A percentile compares a stretch with the other conserved stretches of the same genome.
phyloP scores from a whole-genome alignment of 2,797 vertebrate species.

The Leuciscus waleckii region DNA sequence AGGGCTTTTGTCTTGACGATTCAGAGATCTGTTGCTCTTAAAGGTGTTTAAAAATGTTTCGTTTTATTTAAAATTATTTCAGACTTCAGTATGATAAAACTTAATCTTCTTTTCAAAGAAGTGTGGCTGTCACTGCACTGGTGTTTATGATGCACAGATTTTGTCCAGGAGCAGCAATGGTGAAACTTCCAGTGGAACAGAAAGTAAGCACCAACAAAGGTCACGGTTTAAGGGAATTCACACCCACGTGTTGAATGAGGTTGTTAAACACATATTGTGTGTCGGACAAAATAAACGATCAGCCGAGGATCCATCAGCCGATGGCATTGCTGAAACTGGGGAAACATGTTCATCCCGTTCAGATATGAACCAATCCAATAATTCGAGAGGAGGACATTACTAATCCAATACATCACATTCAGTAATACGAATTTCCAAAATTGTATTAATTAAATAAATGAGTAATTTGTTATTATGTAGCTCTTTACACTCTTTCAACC shows the following conservation, averaged over 20 bases:
- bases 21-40: conserved; percentile 48
- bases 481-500: too few species aligned
- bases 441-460: neutral
- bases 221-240: neutral
- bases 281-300: neutral
- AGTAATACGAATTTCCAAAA: neutral
- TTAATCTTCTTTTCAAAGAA: conserved; percentile 66
- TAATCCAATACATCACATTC: neutral
- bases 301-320: neutral
- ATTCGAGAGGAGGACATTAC: neutral
- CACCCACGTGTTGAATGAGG: neutral
- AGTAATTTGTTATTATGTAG: too few species aligned
- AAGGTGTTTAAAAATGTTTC: conserved; percentile 66
- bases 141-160: neutral
- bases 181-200: conserved; percentile 1
- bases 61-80: conserved; percentile 64
- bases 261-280: conserved; percentile 1
- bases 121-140: conserved; percentile 54
- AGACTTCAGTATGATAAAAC: conserved; percentile 71
- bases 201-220: neutral
- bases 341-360: neutral
- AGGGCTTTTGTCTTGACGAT: neutral
- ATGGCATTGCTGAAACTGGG: neutral
- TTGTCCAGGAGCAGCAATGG: conserved; percentile 21
- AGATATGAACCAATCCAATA: neutral